phyloP scores from a whole-genome alignment of 2,888 invertebrate genomes.

The Tiphia femorata region DNA sequence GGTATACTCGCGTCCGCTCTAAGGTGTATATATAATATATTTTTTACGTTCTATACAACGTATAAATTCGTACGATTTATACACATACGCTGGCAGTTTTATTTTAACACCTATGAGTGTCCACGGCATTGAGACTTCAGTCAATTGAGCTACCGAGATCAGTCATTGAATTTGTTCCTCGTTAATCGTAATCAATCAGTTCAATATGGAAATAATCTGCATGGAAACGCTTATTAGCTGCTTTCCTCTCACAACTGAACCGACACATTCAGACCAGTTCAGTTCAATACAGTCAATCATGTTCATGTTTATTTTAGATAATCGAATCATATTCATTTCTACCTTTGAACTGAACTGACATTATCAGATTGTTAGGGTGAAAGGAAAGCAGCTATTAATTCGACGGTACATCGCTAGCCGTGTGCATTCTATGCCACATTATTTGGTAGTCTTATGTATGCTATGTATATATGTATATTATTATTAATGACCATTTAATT shows the following conservation, averaged over 20 bases:
- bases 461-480: constrained; percentile 4
- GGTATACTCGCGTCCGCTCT: constrained; percentile 14
- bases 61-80: constrained; percentile 40
- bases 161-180: too few relatives aligned
- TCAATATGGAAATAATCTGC: too few relatives aligned
- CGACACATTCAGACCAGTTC: not conserved
- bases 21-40: too few relatives aligned
- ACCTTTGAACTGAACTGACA: too few relatives aligned
- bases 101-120: constrained; percentile 15
- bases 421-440: not conserved
- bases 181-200: too few relatives aligned
- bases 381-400: too few relatives aligned
- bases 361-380: too few relatives aligned
- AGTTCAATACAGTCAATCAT: not conserved
- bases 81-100: constrained; percentile 36
- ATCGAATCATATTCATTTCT: too few relatives aligned
- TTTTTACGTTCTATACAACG: constrained; percentile 38
- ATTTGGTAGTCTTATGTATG: constrained; percentile 2
- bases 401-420: not conserved
- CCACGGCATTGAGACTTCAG: constrained; percentile 4
- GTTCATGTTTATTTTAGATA: too few relatives aligned
- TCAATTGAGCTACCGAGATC: not conserved
- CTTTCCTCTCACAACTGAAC: not conserved
- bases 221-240: too few relatives aligned
- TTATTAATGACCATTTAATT: constrained; percentile 1